These are phyloP conservation scores for Karalla daura DNA, from an alignment of 2,797 vertebrate genomes.

Conservation along the genomic window DNA sequence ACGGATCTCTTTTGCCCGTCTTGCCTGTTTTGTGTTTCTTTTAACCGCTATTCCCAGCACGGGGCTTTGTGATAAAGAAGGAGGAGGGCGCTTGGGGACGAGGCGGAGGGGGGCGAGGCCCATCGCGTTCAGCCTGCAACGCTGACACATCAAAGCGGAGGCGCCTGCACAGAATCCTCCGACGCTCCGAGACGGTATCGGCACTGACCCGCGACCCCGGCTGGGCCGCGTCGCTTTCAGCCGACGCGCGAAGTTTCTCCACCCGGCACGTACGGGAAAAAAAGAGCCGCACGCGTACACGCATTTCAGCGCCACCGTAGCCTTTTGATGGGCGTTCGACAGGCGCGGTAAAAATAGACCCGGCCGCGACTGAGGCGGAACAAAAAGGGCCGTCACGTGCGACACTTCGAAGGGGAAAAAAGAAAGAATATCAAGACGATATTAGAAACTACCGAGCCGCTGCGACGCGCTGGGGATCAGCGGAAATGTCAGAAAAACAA, in stretches of 20 bases:
- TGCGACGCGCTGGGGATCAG: background rate
- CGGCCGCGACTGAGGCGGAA: slow-evolving; percentile 33
- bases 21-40: background rate
- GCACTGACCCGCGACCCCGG: slow-evolving; percentile 43
- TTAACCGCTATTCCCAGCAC: slow-evolving; percentile 1
- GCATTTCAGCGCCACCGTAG: slow-evolving; percentile 25
- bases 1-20: too few relatives aligned
- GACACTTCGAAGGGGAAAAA: background rate
- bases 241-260: slow-evolving; percentile 17
- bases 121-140: slow-evolving; percentile 66
- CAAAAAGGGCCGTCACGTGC: background rate
- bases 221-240: slow-evolving; percentile 33
- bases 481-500: slow-evolving; percentile 15
- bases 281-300: slow-evolving; percentile 10
- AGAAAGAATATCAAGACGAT: background rate
- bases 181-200: slow-evolving; percentile 50
- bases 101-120: slow-evolving; percentile 63
- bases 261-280: background rate
- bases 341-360: slow-evolving; percentile 50
- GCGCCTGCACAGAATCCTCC: slow-evolving; percentile 22
- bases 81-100: slow-evolving; percentile 41
- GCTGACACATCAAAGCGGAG: slow-evolving; percentile 72
- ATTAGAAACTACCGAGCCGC: slow-evolving; percentile 2
- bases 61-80: slow-evolving; percentile 40
- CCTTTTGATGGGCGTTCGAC: slow-evolving; percentile 22